A percentile compares a stretch with the other conserved stretches of the same genome.
Conservation (phyloP, 2,113 vertebrate species). For the Burhinus oedicnemus region DNA sequence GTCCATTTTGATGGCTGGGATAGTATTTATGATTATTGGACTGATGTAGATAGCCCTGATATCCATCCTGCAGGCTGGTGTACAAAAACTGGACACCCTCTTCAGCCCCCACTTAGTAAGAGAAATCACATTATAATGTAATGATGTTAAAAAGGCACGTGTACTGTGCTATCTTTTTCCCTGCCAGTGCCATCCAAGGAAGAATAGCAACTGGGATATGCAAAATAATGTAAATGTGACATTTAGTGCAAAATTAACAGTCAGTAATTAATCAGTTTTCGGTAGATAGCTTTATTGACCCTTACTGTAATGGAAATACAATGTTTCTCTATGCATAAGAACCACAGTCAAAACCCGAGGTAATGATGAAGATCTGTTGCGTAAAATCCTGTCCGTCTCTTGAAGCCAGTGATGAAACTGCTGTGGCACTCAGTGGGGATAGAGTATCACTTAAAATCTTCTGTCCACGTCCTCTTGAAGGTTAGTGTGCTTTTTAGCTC, state of each 20-base stretch:
- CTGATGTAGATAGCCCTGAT: constrained; percentile 84
- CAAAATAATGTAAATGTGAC: constrained; percentile 3
- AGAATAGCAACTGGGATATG: neutral
- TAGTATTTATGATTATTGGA: constrained; percentile 85
- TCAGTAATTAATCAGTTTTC: neutral
- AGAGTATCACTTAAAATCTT: neutral
- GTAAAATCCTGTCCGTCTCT: neutral
- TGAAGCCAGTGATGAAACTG: neutral
- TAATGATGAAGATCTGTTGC: neutral
- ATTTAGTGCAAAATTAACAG: neutral
- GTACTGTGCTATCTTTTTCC: neutral
- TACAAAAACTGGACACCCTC: constrained; percentile 82
- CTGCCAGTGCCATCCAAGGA: neutral
- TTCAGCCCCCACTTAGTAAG: constrained; percentile 87
- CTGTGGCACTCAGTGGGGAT: neutral
- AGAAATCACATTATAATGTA: neutral
- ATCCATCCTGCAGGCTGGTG: constrained; percentile 89
- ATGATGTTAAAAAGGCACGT: neutral
- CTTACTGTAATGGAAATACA: neutral
- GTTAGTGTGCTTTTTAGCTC: neutral
- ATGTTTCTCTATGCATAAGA: neutral
- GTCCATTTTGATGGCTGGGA: constrained; percentile 88
- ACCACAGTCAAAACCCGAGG: neutral
- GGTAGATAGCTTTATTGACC: neutral
- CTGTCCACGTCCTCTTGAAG: neutral